Evolutionary conservation across 92 coral and sea anemone species (phyloP).

Genomic region (Palythoa heliodiscus): DNA sequence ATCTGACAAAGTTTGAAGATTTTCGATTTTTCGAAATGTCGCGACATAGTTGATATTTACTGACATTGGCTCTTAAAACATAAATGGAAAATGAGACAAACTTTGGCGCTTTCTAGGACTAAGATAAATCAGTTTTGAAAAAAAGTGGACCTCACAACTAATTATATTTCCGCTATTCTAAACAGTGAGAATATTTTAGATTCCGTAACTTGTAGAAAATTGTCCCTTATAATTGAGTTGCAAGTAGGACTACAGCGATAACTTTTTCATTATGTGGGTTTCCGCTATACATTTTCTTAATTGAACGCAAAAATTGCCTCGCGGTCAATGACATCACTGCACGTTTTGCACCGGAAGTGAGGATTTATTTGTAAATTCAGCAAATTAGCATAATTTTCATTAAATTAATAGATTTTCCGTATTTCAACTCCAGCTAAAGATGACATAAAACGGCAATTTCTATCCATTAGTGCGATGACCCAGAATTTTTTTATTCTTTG

Average conservation of each 20-base stretch:
- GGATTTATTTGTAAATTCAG: background rate
- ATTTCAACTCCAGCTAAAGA: constrained; percentile 1
- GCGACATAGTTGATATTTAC: too few species aligned
- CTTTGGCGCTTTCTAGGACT: too few species aligned
- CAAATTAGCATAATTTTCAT: constrained; percentile 36
- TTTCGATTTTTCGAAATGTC: too few species aligned
- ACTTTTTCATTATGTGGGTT: constrained; percentile 23
- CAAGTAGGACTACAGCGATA: background rate
- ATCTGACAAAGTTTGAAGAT: too few species aligned
- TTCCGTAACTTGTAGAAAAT: background rate
- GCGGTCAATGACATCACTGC: constrained; percentile 10
- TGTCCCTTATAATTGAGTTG: background rate
- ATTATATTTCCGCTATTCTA: background rate
- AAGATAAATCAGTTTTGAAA: background rate
- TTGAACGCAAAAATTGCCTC: background rate
- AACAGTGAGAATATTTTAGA: background rate
- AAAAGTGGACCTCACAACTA: background rate
- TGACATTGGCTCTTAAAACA: too few species aligned
- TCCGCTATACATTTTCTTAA: constrained; percentile 16
- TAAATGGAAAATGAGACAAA: too few species aligned
- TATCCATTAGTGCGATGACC: background rate
- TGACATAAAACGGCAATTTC: background rate
- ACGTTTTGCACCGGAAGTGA: constrained; percentile 10
- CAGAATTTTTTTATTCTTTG: background rate
- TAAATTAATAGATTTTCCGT: constrained; percentile 13